phyloP scores from a whole-genome alignment of 1,140 invertebrate species.

The Samia ricini region DNA sequence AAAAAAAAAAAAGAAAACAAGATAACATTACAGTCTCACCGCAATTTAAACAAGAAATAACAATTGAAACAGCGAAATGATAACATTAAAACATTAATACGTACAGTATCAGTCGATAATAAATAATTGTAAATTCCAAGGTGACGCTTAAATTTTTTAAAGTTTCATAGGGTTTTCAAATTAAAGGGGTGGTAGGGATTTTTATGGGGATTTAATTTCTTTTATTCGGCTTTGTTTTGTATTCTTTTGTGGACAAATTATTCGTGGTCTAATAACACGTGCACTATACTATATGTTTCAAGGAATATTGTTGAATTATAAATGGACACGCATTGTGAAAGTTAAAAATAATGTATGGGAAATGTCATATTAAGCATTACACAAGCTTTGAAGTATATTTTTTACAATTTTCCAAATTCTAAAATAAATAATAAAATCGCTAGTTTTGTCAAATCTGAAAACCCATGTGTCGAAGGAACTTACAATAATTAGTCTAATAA shows the following conservation, averaged over 20 bases:
- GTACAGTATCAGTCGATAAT: neutral
- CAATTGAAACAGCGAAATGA: neutral
- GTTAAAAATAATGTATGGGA: too few species aligned
- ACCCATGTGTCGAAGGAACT: too few species aligned
- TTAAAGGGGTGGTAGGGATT: too few species aligned
- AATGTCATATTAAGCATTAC: too few species aligned
- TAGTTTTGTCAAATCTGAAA: too few species aligned
- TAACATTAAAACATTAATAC: neutral
- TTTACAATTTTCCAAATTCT: too few species aligned
- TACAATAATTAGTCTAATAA: too few species aligned
- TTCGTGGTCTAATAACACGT: neutral
- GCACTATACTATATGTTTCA: too few species aligned
- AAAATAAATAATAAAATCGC: too few species aligned
- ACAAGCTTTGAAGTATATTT: too few species aligned
- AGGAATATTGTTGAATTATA: too few species aligned
- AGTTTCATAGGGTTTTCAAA: neutral
- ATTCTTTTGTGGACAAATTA: neutral
- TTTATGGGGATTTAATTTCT: neutral
- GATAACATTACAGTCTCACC: constrained; percentile 6
- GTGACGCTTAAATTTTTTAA: neutral
- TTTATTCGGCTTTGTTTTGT: neutral
- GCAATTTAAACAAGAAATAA: neutral
- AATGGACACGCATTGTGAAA: too few species aligned
- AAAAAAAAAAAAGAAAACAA: constrained; percentile 33
- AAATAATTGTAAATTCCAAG: neutral